Percentiles rank a stretch among this genome's conserved stretches.
Evolutionary conservation across 2,888 invertebrate species (phyloP).

Genomic region (Himalopsyche tibetana): DNA sequence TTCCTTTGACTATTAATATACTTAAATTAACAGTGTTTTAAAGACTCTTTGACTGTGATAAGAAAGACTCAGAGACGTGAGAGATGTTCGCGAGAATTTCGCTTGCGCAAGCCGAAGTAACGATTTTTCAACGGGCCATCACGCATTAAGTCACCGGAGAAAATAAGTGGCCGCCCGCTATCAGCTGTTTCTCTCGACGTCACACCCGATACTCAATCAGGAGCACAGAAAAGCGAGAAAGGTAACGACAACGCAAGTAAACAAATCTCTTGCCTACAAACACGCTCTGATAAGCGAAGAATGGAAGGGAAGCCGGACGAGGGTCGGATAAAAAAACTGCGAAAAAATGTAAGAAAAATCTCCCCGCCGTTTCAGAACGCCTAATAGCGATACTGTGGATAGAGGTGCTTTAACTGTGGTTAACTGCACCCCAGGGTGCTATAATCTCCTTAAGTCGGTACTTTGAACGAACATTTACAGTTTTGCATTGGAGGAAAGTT

Average conservation of each 20-base stretch:
- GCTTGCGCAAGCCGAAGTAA: slow-evolving; percentile 22
- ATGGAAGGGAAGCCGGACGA: slow-evolving; percentile 49
- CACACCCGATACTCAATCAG: slow-evolving; percentile 56
- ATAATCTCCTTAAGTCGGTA: slow-evolving; percentile 55
- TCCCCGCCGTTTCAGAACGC: slow-evolving; percentile 46
- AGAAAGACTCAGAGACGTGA: neutral
- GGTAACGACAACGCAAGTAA: slow-evolving; percentile 56
- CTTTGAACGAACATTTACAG: slow-evolving; percentile 57
- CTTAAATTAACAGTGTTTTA: slow-evolving; percentile 26
- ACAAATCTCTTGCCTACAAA: slow-evolving; percentile 60
- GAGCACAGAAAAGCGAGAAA: slow-evolving; percentile 50
- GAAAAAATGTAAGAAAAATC: slow-evolving; percentile 54
- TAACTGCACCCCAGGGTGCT: slow-evolving; percentile 58
- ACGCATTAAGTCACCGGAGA: slow-evolving; percentile 44
- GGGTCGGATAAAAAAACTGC: slow-evolving; percentile 44
- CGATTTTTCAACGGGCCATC: slow-evolving; percentile 53
- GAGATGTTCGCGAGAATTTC: neutral
- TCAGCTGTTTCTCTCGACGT: slow-evolving; percentile 37
- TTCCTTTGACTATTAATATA: neutral
- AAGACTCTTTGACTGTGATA: slow-evolving; percentile 39
- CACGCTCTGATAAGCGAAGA: slow-evolving; percentile 54
- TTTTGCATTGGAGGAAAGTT: slow-evolving; percentile 53
- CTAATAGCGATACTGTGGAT: slow-evolving; percentile 58
- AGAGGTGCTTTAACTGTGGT: slow-evolving; percentile 52
- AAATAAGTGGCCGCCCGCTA: slow-evolving; percentile 54